Conservation (phyloP, 2,113 vertebrate species). For the Pantherophis guttatus region DNA sequence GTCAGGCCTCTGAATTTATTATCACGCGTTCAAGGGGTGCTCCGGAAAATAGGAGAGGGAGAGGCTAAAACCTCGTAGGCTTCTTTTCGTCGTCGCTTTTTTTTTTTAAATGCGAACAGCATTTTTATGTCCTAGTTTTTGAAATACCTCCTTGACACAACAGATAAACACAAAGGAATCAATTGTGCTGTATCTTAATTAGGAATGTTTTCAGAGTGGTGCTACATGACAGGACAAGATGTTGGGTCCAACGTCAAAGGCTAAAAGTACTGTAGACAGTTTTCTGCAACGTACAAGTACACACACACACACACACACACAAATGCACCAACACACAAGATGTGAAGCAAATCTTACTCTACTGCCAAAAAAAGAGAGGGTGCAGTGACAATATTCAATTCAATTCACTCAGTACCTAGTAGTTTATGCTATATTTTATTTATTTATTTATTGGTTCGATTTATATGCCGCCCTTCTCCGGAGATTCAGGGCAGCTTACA, state of each 20-base stretch:
- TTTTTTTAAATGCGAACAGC: slow-evolving; percentile 41
- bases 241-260: neutral
- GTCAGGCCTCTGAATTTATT: slow-evolving; percentile 79
- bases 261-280: neutral
- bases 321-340: neutral
- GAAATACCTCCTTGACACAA: slow-evolving; percentile 56
- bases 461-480: no score
- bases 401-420: neutral
- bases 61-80: slow-evolving; percentile 38
- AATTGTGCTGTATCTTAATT: slow-evolving; percentile 48
- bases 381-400: neutral
- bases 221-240: neutral
- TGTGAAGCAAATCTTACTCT: slow-evolving; percentile 15
- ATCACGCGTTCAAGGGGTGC: slow-evolving; percentile 58
- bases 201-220: slow-evolving; percentile 3
- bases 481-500: no score
- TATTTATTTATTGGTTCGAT: no score
- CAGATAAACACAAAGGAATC: slow-evolving; percentile 49
- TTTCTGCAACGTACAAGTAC: slow-evolving; percentile 33
- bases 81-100: neutral
- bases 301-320: neutral
- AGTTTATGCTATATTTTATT: no score
- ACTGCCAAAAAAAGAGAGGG: neutral
- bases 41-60: slow-evolving; percentile 51
- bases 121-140: slow-evolving; percentile 38